Base-by-base conservation (phyloP, 2,113 vertebrate species). In the Atractosteus spatula region DNA sequence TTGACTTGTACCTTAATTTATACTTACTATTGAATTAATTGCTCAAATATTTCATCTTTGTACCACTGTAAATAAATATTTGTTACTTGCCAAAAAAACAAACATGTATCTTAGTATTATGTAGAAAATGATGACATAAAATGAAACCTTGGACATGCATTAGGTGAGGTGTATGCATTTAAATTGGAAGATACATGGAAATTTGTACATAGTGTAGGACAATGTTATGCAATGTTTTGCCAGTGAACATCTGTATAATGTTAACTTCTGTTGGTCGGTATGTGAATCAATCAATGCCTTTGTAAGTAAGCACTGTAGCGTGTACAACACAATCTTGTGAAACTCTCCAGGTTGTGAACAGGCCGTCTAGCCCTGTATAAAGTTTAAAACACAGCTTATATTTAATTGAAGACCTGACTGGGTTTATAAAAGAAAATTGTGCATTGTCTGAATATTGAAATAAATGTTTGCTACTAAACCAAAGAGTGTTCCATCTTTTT, bases 1-100 rank as follows among this genome's bases (percentile, higher is more conserved):
- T 92, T 90, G 90, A 93, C 90, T 91, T 87, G 87, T 91, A 94
- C 92, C 92, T 92, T 94, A 93, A 92, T 91, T 91, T 92, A 88
- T 79, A 71, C 71, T 77, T 74, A 71, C 69, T 65, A 55, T 55
- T 54, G 61, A 66, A 67, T 61, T 79, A 70, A 72, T 85, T 84
- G 82, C 83, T 87, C 88, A 89, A 87, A 89, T 85, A 84, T 89
- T 85, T 16, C 70, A 59, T 71, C 62, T 85, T 80, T 81, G 54
- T 74, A 74, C 56, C 61, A 75, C 72, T 72, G 66, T 68, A 74
- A 71, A 71, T 68, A 71, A 64, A 64, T 65, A 71, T 74, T 74
- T 72, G 66, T 69, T 68, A 64, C 41, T 68, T 45, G 66, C 64
- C 57, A 62, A 55, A 62, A 63, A 54, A 4, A 67, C 29, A 47